Conservation (phyloP, 2,888 invertebrate genomes). For the Tetanocera ferruginea region DNA sequence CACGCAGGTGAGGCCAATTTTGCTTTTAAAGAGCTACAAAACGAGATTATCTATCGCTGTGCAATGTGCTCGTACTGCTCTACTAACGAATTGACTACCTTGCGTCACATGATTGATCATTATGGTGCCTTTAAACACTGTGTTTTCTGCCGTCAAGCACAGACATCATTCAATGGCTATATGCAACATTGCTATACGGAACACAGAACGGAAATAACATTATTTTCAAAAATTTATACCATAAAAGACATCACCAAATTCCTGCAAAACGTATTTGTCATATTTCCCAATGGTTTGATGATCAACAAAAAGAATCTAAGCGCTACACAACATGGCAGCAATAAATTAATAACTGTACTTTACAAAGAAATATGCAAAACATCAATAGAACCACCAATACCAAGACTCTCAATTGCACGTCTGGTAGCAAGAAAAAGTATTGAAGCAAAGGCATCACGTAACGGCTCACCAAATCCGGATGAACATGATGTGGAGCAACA, state of each 20-base stretch:
- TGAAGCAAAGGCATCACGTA: constrained; percentile 46
- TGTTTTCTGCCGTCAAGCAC: constrained; percentile 51
- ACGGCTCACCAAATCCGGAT: constrained; percentile 4
- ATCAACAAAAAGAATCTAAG: constrained; percentile 58
- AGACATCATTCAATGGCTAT: constrained; percentile 56
- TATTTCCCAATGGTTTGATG: constrained; percentile 63
- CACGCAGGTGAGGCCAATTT: constrained; percentile 52
- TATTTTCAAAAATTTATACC: constrained; percentile 52
- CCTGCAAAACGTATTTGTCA: constrained; percentile 55
- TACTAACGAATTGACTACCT: constrained; percentile 59
- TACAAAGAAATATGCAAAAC: constrained; percentile 57
- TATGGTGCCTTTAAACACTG: constrained; percentile 57
- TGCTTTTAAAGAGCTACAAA: constrained; percentile 54
- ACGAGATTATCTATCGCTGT: constrained; percentile 70
- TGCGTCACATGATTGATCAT: constrained; percentile 69
- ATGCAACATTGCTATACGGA: constrained; percentile 60
- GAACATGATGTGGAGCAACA: background rate
- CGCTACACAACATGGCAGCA: constrained; percentile 50
- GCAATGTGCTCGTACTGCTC: constrained; percentile 68
- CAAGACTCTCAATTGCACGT: constrained; percentile 56
- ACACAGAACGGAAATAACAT: constrained; percentile 52
- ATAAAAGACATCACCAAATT: constrained; percentile 51
- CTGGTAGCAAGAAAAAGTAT: constrained; percentile 54
- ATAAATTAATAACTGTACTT: constrained; percentile 46
- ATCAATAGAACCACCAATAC: constrained; percentile 58